A percentile compares a stretch with the other conserved stretches of the same genome.
phyloP scores from a whole-genome alignment of 2,888 invertebrate species.

The Dasysyrphus albostriatus region DNA sequence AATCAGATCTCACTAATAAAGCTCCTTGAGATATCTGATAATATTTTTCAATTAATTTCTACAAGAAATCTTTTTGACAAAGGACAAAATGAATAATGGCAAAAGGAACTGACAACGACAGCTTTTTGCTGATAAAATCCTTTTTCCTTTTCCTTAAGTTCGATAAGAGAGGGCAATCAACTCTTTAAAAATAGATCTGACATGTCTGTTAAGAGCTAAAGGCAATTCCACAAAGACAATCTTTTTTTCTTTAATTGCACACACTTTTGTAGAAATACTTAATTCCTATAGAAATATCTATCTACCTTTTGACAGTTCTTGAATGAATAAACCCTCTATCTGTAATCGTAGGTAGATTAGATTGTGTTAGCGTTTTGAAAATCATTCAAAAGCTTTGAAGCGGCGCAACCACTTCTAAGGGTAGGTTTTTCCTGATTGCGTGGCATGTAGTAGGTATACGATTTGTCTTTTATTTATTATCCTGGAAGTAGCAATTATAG shows the following conservation, averaged over 20 bases:
- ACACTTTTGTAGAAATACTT: not conserved
- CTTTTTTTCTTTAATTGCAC: not conserved
- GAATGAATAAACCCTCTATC: not conserved
- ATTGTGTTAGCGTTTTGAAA: slow-evolving; percentile 3
- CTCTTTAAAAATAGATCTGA: not conserved
- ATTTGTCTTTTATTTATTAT: slow-evolving; percentile 42
- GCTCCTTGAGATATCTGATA: not conserved
- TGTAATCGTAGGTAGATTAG: not conserved
- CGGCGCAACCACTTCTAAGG: not conserved
- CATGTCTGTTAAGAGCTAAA: not conserved
- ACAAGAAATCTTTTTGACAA: not conserved
- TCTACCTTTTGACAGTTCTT: not conserved
- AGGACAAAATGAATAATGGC: not conserved
- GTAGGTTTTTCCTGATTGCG: not conserved
- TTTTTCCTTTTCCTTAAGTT: not conserved
- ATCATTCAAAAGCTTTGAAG: not conserved
- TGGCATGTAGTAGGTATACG: slow-evolving; percentile 22
- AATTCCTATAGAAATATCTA: not conserved
- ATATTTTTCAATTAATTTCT: slow-evolving; percentile 1
- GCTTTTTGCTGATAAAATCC: not conserved
- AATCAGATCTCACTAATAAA: not conserved
- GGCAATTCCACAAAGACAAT: not conserved
- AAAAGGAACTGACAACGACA: not conserved
- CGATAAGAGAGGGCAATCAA: not conserved
- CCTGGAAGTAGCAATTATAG: slow-evolving; percentile 53